phyloP scores from a whole-genome alignment of 2,113 vertebrate genomes.

The Myotis brandtii region DNA sequence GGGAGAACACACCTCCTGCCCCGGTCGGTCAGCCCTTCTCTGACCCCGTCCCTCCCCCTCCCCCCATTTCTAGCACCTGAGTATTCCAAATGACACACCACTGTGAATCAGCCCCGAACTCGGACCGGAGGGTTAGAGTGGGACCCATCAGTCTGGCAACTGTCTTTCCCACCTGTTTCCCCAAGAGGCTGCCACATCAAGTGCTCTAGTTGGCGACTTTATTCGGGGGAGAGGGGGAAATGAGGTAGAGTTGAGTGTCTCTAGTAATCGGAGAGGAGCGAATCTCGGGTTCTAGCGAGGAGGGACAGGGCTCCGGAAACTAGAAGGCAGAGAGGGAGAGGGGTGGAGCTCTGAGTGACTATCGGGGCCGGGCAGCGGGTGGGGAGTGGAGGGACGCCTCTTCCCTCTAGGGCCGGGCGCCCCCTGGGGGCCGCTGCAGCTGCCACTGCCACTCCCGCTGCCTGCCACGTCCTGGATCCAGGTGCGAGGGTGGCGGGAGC shows the following conservation, averaged over 20 bases:
- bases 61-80: neutral
- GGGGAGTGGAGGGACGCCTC: neutral
- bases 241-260: neutral
- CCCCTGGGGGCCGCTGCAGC: slow-evolving; percentile 60
- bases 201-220: slow-evolving; percentile 29
- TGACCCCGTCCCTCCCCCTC: rapidly evolving
- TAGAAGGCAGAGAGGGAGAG: neutral
- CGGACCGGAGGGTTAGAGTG: neutral
- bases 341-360: neutral
- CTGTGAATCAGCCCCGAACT: neutral
- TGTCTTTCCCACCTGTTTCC: neutral
- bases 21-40: neutral
- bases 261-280: neutral
- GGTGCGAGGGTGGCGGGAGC: neutral
- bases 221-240: neutral
- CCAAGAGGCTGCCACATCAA: neutral
- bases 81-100: neutral
- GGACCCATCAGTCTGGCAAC: neutral
- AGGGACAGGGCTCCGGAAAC: neutral
- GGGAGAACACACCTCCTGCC: neutral
- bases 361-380: rapidly evolving
- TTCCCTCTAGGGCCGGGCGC: neutral
- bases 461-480: neutral
- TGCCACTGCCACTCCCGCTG: slow-evolving; percentile 70
- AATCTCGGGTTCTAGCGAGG: neutral